Base-by-base conservation (phyloP, 2,888 invertebrate genomes). In the Xestoiulus laeticollis region DNA sequence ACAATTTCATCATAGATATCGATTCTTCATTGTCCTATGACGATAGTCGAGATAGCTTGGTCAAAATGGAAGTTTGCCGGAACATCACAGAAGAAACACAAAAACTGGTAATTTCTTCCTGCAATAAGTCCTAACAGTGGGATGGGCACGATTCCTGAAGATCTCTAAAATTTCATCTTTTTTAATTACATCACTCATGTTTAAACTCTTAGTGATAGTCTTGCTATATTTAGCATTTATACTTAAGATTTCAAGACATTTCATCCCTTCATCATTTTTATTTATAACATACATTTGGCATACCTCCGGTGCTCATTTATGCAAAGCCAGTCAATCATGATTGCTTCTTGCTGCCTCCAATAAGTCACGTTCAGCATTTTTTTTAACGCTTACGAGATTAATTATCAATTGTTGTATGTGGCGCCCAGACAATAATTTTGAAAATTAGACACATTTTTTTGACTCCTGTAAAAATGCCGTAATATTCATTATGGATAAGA, bases 1-100 rank as follows among this genome's bases (percentile, higher is more conserved):
- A 53, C 14, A 78, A 78, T 78, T 78, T 89, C 30, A 82, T 89
- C 48, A 88, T 89, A 19, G 87, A 87, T 78, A 85, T 85, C 48
- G 89, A 88, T 53, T 88, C 88, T 8, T 89, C 89, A 3, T 22
- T 88, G 88, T 89, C 89, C 16, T 87, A 87, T 43, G 89, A 89
- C 14, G 89, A 89, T 26, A 89, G 89, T 68, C 68, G 87, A 3
- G 88, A 88, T 32, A 88, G 89, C 43, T 78, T 84, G 22, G 85
- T 88, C 32, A 88, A 87, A 59, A 48, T 48, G 26, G 89, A 89
- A 26, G 33, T 38, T n/a, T 85, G 88, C 48, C 85, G 78, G 6
- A 68, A 43, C 30, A 87, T 87, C 14, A 59, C 87, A 12, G 89
- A 89, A 68, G 86, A 85, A 44, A 86, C 86, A 16, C 30, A 83